These are phyloP conservation scores for Lepidothrix coronata DNA, from an alignment of 2,113 vertebrate species.

Conservation along the genomic window DNA sequence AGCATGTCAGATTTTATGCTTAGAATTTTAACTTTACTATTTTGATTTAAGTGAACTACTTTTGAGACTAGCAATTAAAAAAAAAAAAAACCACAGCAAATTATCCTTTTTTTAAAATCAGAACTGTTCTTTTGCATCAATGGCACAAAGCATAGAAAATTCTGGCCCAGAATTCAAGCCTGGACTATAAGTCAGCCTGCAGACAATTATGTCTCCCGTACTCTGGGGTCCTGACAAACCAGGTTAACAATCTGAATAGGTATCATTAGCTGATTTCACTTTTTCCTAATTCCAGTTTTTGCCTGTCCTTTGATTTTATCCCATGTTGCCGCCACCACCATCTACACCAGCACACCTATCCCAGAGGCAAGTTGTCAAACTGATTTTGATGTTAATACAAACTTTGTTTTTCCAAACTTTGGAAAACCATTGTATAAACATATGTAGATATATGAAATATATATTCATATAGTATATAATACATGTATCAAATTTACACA, in stretches of 20 bases:
- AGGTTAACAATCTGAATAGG: not conserved
- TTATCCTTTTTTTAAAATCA: not conserved
- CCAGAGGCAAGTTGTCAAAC: no score
- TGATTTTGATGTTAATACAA: no score
- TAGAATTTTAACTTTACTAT: not conserved
- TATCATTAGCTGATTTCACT: not conserved
- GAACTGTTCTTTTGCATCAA: not conserved
- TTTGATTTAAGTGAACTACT: accelerated
- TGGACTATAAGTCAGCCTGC: not conserved
- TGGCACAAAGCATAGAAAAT: not conserved
- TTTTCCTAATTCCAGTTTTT: not conserved
- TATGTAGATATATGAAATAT: not conserved
- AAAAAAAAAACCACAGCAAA: not conserved
- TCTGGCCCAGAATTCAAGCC: not conserved
- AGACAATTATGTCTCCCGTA: not conserved
- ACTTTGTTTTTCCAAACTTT: not conserved
- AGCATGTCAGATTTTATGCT: not conserved
- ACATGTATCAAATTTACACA: not conserved
- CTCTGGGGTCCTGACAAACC: not conserved
- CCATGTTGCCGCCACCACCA: not conserved
- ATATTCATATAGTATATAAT: not conserved
- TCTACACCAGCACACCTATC: not conserved
- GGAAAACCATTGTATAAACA: not conserved
- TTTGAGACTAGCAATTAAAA: not conserved
- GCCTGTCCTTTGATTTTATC: not conserved